A percentile compares a stretch with the other conserved stretches of the same genome.
Evolutionary conservation across 2,888 invertebrate species (phyloP).

Genomic region (Drosophila diplacantha): DNA sequence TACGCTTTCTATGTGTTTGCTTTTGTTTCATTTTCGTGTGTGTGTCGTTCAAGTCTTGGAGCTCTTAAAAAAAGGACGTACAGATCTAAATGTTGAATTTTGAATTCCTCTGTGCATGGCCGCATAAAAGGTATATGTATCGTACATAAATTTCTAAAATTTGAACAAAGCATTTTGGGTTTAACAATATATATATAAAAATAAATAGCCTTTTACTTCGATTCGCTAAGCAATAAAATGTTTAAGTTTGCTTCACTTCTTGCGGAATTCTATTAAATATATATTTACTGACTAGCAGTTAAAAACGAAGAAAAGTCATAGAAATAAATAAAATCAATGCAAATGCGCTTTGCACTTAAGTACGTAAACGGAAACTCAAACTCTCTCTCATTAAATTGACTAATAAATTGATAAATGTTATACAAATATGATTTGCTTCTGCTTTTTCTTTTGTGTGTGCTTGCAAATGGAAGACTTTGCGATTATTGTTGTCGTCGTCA

Average conservation of each 20-base stretch:
- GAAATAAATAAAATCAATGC: constrained; percentile 64
- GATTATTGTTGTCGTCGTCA: constrained; percentile 58
- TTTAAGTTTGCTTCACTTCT: constrained; percentile 44
- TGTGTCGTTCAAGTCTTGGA: constrained; percentile 67
- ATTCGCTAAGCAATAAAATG: constrained; percentile 53
- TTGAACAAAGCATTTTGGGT: constrained; percentile 26
- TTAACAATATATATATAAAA: constrained; percentile 35
- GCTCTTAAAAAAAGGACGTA: constrained; percentile 61
- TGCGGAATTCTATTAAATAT: constrained; percentile 36
- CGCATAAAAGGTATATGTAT: constrained; percentile 52
- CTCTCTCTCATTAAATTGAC: constrained; percentile 54
- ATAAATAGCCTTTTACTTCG: constrained; percentile 69
- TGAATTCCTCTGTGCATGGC: constrained; percentile 71
- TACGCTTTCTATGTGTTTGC: constrained; percentile 36
- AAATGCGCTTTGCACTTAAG: constrained; percentile 55
- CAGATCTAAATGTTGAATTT: constrained; percentile 51
- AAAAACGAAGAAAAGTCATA: constrained; percentile 53
- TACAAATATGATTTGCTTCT: constrained; percentile 31
- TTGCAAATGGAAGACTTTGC: constrained; percentile 72
- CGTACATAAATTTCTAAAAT: constrained; percentile 24
- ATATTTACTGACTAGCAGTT: constrained; percentile 71
- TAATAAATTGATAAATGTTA: constrained; percentile 45
- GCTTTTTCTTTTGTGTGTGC: constrained; percentile 6
- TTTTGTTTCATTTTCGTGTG: constrained; percentile 16
- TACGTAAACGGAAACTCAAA: constrained; percentile 49